These are phyloP conservation scores for Champsocephalus gunnari DNA, from an alignment of 2,797 vertebrate species.

Conservation along the genomic window DNA sequence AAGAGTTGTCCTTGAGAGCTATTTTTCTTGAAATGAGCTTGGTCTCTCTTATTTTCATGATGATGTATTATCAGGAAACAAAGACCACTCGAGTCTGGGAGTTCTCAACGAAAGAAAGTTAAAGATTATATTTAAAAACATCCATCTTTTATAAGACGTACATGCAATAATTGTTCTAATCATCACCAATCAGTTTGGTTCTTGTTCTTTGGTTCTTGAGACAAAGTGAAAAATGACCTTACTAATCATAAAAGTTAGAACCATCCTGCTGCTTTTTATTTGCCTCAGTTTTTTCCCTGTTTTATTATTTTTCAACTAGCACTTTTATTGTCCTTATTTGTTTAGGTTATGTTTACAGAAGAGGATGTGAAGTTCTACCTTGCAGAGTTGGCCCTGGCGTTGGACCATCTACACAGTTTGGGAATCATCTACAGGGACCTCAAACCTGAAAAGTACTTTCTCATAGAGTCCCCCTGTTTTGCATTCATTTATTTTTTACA, in stretches of 20 bases:
- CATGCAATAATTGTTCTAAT: background rate
- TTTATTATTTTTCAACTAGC: background rate
- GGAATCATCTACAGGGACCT: conserved; percentile 98
- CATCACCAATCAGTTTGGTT: too few species aligned
- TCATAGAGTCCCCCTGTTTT: background rate
- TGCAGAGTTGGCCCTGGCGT: conserved; percentile 94
- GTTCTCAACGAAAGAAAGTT: background rate
- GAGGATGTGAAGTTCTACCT: conserved; percentile 99
- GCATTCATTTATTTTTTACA: background rate
- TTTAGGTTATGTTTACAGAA: conserved; percentile 98
- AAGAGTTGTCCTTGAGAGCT: background rate
- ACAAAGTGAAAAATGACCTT: background rate
- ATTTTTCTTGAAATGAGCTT: conserved; percentile 5
- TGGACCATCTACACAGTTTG: conserved; percentile 96
- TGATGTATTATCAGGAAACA: conserved; percentile 14
- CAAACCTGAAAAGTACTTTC: conserved; percentile 94
- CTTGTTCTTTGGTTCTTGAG: background rate
- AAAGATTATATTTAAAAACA: too few species aligned
- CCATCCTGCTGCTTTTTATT: background rate
- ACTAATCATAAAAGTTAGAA: background rate
- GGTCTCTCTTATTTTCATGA: background rate
- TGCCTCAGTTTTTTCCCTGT: background rate
- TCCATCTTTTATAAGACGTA: too few species aligned
- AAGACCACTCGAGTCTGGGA: background rate
- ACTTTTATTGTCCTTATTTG: background rate